Percentiles rank a stretch among this genome's conserved stretches.
Conservation (phyloP, 1,140 invertebrate species). For the Papilio dardanus region DNA sequence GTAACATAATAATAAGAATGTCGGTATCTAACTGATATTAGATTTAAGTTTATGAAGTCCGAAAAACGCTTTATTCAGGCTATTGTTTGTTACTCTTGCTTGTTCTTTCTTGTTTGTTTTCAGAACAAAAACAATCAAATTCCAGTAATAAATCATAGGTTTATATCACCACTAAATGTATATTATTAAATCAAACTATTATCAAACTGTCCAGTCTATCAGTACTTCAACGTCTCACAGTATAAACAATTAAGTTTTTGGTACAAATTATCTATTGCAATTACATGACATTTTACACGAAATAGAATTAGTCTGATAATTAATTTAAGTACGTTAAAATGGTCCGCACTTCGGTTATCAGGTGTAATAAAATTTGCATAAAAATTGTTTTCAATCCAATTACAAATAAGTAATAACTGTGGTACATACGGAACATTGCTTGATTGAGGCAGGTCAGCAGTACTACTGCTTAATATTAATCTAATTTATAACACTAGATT, state of each 20-base stretch:
- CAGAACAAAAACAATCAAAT: neutral
- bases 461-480: neutral
- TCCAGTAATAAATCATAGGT: neutral
- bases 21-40: neutral
- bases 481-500: neutral
- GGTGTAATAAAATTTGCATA: conserved; percentile 7
- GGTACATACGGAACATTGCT: neutral
- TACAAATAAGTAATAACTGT: neutral
- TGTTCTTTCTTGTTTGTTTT: too few species aligned
- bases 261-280: conserved; percentile 6
- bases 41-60: too few species aligned
- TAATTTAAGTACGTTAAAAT: neutral
- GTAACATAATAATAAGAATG: too few species aligned
- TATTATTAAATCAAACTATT: neutral
- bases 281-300: conserved; percentile 11
- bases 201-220: neutral
- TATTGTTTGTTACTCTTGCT: too few species aligned
- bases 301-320: neutral
- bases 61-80: too few species aligned
- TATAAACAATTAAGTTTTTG: neutral
- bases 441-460: neutral
- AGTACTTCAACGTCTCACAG: neutral
- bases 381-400: neutral
- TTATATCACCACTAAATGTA: neutral
- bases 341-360: neutral